These are phyloP conservation scores for Pseudoips prasinana DNA, from an alignment of 2,888 invertebrate genomes.

Conservation along the genomic window DNA sequence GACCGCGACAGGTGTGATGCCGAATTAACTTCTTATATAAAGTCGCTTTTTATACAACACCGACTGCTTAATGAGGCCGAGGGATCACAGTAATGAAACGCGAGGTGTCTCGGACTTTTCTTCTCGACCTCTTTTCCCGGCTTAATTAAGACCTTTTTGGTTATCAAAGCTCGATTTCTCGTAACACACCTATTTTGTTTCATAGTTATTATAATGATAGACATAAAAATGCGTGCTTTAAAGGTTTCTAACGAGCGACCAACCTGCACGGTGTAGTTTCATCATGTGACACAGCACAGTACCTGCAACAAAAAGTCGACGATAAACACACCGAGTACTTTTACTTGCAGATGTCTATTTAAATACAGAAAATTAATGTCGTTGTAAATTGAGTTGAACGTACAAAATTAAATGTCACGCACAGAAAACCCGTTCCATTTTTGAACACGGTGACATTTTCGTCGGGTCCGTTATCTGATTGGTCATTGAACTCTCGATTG, in stretches of 20 bases:
- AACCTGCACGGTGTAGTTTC: slow-evolving; percentile 52
- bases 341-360: slow-evolving; percentile 27
- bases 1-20: slow-evolving; percentile 78
- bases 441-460: slow-evolving; percentile 38
- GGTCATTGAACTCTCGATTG: slow-evolving; percentile 41
- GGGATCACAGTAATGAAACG: slow-evolving; percentile 70
- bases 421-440: slow-evolving; percentile 46
- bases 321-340: slow-evolving; percentile 36
- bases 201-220: slow-evolving; percentile 34
- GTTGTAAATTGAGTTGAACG: slow-evolving; percentile 34
- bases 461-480: slow-evolving; percentile 44
- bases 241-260: slow-evolving; percentile 46
- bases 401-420: slow-evolving; percentile 32
- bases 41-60: slow-evolving; percentile 73
- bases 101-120: slow-evolving; percentile 60
- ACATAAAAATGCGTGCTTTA: slow-evolving; percentile 38
- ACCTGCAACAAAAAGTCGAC: slow-evolving; percentile 52
- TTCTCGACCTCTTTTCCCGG: slow-evolving; percentile 51
- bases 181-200: slow-evolving; percentile 25
- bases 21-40: slow-evolving; percentile 79
- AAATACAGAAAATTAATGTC: slow-evolving; percentile 43
- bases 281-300: slow-evolving; percentile 38
- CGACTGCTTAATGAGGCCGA: slow-evolving; percentile 68
- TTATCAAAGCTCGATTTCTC: slow-evolving; percentile 48
- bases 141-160: slow-evolving; percentile 64